phyloP scores from a whole-genome alignment of 2,797 vertebrate species.

The Helicolenus hilgendorfi region DNA sequence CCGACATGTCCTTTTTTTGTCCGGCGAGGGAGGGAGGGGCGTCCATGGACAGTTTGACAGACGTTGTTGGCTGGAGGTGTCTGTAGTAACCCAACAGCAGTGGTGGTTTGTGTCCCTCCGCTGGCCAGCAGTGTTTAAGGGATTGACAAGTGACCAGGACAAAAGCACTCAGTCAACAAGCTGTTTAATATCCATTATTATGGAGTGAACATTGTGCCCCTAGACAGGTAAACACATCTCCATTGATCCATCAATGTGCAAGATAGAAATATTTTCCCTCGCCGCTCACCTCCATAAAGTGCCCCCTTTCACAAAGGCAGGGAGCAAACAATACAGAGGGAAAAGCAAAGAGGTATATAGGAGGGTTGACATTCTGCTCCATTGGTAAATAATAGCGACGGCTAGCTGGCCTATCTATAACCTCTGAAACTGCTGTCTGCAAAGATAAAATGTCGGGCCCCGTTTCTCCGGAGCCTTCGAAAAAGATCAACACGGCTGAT shows the following conservation, averaged over 20 bases:
- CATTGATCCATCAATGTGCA: slow-evolving; percentile 94
- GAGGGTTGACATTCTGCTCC: slow-evolving; percentile 93
- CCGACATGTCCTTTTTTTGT: slow-evolving; percentile 71
- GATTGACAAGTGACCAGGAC: slow-evolving; percentile 95
- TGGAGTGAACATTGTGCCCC: slow-evolving; percentile 92
- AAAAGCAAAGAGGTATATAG: slow-evolving; percentile 91
- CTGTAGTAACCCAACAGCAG: slow-evolving; percentile 58
- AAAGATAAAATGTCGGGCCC: slow-evolving; percentile 93
- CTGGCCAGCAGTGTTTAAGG: slow-evolving; percentile 88
- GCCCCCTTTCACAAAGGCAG: slow-evolving; percentile 92
- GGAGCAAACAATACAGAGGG: slow-evolving; percentile 94
- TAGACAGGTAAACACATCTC: slow-evolving; percentile 96
- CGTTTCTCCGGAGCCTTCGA: slow-evolving; percentile 88
- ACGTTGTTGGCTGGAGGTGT: slow-evolving; percentile 86
- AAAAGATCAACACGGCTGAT: slow-evolving; percentile 91
- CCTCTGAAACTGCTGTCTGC: slow-evolving; percentile 94
- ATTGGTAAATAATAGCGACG: slow-evolving; percentile 95
- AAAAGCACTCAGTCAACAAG: slow-evolving; percentile 96
- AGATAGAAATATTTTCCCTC: slow-evolving; percentile 96
- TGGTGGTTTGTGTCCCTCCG: slow-evolving; percentile 88
- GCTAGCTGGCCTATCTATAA: slow-evolving; percentile 93
- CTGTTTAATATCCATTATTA: slow-evolving; percentile 97
- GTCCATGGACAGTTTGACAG: slow-evolving; percentile 83
- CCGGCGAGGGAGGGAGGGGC: slow-evolving; percentile 34
- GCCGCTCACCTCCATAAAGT: slow-evolving; percentile 93